phyloP scores from a whole-genome alignment of 2,113 vertebrate species.

The Larimichthys crocea region DNA sequence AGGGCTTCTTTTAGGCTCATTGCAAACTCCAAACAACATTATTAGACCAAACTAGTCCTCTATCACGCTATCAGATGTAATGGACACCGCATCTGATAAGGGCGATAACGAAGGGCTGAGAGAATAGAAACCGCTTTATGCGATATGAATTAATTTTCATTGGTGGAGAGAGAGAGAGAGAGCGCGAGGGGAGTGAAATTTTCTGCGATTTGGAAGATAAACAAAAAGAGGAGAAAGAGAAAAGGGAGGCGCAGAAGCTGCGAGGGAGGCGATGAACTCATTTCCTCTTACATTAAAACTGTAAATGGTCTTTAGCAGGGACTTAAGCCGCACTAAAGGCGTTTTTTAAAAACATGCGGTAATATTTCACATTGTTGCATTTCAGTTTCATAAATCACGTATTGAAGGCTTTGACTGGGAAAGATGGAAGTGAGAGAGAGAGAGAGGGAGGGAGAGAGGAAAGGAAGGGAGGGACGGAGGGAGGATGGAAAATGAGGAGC shows the following conservation, averaged over 20 bases:
- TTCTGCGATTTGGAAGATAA: conserved; percentile 55
- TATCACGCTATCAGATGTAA: conserved; percentile 66
- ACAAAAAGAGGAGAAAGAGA: conserved; percentile 21
- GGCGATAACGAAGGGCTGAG: conserved; percentile 49
- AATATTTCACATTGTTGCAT: conserved; percentile 53
- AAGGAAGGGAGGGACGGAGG: conserved; percentile 41
- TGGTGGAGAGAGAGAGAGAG: conserved; percentile 44
- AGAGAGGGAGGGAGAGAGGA: conserved; percentile 32
- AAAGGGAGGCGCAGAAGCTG: conserved; percentile 5
- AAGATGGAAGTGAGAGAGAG: conserved; percentile 41
- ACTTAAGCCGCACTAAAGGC: conserved; percentile 10
- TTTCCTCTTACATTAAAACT: conserved; percentile 56
- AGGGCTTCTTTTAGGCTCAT: conserved; percentile 19
- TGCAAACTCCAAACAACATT: conserved; percentile 42
- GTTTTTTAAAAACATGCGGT: conserved; percentile 50
- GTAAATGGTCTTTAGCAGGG: conserved; percentile 39
- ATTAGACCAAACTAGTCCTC: conserved; percentile 52
- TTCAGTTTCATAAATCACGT: conserved; percentile 56
- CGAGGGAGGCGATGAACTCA: conserved; percentile 30
- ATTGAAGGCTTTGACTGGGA: conserved; percentile 35
- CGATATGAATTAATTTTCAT: conserved; percentile 70
- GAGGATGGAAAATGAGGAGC: conserved; percentile 66
- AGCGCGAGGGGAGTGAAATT: conserved; percentile 51
- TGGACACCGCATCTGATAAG: conserved; percentile 73
- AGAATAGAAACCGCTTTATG: conserved; percentile 63